These are phyloP conservation scores for Trachelus iudaicus DNA, from an alignment of 2,888 invertebrate species.

Conservation along the genomic window DNA sequence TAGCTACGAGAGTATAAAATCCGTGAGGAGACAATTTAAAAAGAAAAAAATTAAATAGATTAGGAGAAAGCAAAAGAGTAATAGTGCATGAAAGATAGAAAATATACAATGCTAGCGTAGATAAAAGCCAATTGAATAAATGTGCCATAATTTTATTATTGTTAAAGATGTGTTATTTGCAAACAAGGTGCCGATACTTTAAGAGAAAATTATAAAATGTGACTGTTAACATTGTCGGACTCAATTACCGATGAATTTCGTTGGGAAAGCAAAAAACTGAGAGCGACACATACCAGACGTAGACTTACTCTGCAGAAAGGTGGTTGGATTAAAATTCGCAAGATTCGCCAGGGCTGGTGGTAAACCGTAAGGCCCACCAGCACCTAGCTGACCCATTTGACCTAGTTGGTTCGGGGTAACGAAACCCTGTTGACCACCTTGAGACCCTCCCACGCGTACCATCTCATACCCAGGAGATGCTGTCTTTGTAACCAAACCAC, in stretches of 20 bases:
- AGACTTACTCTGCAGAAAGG: constrained; percentile 85
- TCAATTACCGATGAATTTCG: too few species aligned
- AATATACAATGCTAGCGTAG: too few species aligned
- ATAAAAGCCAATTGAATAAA: too few species aligned
- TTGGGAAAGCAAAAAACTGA: neutral
- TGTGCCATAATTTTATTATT: too few species aligned
- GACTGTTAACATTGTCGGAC: too few species aligned
- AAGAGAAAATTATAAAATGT: too few species aligned
- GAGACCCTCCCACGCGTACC: constrained; percentile 67
- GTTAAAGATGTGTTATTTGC: too few species aligned
- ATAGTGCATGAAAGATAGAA: too few species aligned
- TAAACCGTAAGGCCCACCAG: constrained; percentile 37
- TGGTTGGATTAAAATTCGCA: constrained; percentile 77
- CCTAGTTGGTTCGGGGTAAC: constrained; percentile 61
- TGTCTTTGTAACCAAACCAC: constrained; percentile 67
- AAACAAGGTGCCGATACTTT: too few species aligned
- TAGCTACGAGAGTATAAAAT: constrained; percentile 37
- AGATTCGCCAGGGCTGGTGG: constrained; percentile 56
- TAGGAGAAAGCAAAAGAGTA: too few species aligned
- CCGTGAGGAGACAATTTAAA: neutral
- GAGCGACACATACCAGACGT: constrained; percentile 16
- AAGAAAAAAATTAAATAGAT: too few species aligned
- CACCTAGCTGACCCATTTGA: constrained; percentile 55
- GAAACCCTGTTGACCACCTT: constrained; percentile 52
- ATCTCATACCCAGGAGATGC: constrained; percentile 69